A percentile compares a stretch with the other conserved stretches of the same genome.
phyloP scores from a whole-genome alignment of 2,113 vertebrate genomes.

The Myotis lucifugus region DNA sequence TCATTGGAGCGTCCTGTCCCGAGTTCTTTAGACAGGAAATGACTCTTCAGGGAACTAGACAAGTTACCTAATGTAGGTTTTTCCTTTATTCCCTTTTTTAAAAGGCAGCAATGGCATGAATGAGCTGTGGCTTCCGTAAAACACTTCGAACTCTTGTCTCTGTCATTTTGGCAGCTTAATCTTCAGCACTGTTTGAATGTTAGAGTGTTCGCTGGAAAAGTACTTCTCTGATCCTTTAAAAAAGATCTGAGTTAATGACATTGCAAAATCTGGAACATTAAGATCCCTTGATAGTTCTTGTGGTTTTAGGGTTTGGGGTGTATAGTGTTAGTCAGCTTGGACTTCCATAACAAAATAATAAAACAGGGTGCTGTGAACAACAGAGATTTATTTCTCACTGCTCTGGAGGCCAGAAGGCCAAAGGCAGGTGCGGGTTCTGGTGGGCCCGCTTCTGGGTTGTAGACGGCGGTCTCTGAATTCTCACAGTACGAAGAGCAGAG shows the following conservation, averaged over 20 bases:
- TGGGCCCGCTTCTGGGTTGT: not conserved
- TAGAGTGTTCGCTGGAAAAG: not conserved
- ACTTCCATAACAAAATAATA: not conserved
- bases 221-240: not conserved
- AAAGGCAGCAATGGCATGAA: not conserved
- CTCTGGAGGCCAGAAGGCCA: not conserved
- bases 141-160: not conserved
- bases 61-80: not conserved
- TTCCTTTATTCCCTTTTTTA: not conserved
- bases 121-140: not conserved
- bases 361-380: not conserved
- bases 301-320: not conserved
- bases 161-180: not conserved
- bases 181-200: not conserved
- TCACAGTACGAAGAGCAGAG: not conserved
- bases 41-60: not conserved
- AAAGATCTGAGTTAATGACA: not conserved
- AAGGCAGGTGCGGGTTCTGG: not conserved
- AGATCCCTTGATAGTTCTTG: not conserved
- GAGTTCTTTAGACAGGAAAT: not conserved
- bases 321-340: not conserved
- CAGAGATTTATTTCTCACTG: not conserved
- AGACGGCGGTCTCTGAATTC: not conserved
- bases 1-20: not conserved
- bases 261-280: not conserved